Conservation (phyloP, 2,113 vertebrate species). For the Typhlomys cinereus region DNA sequence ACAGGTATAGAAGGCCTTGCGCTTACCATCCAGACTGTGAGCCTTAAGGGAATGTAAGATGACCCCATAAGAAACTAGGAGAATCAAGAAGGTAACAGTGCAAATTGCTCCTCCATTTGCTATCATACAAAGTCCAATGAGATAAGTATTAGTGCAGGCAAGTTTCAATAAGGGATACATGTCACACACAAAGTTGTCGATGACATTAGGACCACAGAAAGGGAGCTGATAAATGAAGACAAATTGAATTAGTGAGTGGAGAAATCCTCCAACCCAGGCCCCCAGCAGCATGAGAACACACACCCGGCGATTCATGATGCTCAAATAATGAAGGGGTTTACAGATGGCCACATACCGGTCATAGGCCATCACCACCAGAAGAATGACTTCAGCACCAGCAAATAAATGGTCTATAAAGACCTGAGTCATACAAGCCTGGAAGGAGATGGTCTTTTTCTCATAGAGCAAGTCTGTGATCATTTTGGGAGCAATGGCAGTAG, state of each 20-base stretch:
- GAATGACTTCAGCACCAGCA: slow-evolving; percentile 57
- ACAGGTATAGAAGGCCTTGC: slow-evolving; percentile 73
- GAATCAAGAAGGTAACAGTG: slow-evolving; percentile 56
- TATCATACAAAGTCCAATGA: slow-evolving; percentile 34
- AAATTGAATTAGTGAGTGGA: slow-evolving; percentile 36
- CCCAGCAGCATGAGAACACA: slow-evolving; percentile 24
- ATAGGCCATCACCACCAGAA: slow-evolving; percentile 69
- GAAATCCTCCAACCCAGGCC: slow-evolving; percentile 47
- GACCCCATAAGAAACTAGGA: slow-evolving; percentile 69
- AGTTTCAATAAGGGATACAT: slow-evolving; percentile 39
- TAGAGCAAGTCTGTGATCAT: slow-evolving; percentile 43
- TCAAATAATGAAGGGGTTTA: slow-evolving; percentile 65
- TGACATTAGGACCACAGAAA: slow-evolving; percentile 68
- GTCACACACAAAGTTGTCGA: slow-evolving; percentile 26
- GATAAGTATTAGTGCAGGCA: neutral
- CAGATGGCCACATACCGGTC: slow-evolving; percentile 61
- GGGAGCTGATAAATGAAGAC: slow-evolving; percentile 40
- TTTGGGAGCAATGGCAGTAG: slow-evolving; percentile 44
- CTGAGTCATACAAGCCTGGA: slow-evolving; percentile 50
- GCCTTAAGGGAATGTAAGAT: slow-evolving; percentile 55
- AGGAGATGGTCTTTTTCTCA: slow-evolving; percentile 67
- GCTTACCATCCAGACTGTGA: slow-evolving; percentile 28
- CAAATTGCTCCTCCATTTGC: slow-evolving; percentile 57
- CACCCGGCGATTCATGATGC: slow-evolving; percentile 29
- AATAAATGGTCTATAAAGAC: slow-evolving; percentile 53